A percentile compares a stretch with the other conserved stretches of the same genome.
Conservation (phyloP, 2,113 vertebrate genomes). For the Rousettus leschenaultii region DNA sequence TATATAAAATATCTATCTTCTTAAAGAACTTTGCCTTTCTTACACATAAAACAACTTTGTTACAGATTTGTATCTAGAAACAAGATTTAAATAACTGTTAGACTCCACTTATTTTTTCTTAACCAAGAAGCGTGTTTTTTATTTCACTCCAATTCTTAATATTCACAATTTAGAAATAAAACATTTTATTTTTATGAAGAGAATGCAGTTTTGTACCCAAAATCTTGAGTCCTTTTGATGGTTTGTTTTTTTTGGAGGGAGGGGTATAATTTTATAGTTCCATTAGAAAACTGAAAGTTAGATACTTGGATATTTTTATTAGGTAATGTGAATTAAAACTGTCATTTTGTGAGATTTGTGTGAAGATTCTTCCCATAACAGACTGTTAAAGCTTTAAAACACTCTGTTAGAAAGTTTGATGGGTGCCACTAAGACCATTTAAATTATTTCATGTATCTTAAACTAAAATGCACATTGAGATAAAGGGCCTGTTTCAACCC, state of each 20-base stretch:
- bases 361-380: background rate
- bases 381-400: background rate
- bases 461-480: conserved; percentile 55
- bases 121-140: background rate
- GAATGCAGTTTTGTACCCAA: background rate
- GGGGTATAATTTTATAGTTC: background rate
- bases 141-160: background rate
- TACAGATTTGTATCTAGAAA: background rate
- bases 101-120: background rate
- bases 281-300: background rate
- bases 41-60: background rate
- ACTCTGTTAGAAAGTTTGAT: conserved; percentile 22
- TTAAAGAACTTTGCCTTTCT: background rate
- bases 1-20: background rate
- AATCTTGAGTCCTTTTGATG: background rate
- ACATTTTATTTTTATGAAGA: background rate
- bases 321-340: background rate
- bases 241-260: background rate
- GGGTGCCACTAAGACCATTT: conserved; percentile 58
- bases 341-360: background rate
- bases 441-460: conserved; percentile 70
- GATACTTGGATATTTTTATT: background rate
- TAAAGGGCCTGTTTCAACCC: background rate
- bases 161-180: background rate
- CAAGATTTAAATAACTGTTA: background rate